These are phyloP conservation scores for Taeniopygia guttata DNA, from an alignment of 2,797 vertebrate genomes.

Conservation along the genomic window DNA sequence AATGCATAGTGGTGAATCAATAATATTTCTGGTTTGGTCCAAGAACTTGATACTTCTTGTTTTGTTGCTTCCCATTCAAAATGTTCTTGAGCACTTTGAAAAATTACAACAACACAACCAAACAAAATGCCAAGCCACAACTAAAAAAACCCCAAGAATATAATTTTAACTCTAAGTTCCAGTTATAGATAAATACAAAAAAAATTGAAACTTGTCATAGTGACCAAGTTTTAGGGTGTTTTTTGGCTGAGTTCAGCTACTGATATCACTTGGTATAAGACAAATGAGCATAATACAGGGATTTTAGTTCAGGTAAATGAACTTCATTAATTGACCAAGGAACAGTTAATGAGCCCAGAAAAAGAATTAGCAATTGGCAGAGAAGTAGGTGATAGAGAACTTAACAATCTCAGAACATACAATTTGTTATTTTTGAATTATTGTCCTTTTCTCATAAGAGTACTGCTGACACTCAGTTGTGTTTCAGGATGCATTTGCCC, in stretches of 20 bases:
- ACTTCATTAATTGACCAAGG: neutral
- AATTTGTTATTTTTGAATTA: neutral
- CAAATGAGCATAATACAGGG: neutral
- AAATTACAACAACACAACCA: neutral
- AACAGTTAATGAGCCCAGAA: neutral
- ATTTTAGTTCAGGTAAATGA: neutral
- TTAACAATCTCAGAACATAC: neutral
- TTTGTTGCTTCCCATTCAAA: neutral
- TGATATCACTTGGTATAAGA: neutral
- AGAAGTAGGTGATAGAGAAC: neutral
- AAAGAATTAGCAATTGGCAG: neutral
- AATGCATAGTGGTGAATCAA: neutral
- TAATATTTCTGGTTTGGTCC: neutral
- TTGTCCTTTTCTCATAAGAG: neutral
- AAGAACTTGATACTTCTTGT: neutral
- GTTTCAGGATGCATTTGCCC: neutral
- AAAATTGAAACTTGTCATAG: neutral
- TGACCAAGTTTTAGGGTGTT: neutral
- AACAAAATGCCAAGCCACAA: neutral
- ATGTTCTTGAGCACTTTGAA: neutral
- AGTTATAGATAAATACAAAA: neutral
- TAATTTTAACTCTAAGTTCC: neutral
- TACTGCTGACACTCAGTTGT: neutral
- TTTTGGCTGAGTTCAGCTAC: neutral
- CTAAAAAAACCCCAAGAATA: fast-evolving